These are phyloP conservation scores for Saccostrea glomerata DNA, from an alignment of 1,140 invertebrate species.

Conservation along the genomic window DNA sequence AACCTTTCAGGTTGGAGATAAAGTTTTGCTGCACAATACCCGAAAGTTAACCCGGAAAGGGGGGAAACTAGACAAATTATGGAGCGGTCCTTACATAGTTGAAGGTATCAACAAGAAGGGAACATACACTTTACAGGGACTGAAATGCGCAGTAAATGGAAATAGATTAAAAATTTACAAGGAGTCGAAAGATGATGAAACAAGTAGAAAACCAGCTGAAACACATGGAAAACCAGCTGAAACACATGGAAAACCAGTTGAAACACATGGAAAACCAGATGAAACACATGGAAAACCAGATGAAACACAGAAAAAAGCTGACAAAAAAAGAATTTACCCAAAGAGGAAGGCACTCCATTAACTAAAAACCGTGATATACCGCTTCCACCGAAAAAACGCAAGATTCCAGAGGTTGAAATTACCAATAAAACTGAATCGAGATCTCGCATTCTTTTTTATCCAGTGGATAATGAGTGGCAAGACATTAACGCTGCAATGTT, in stretches of 20 bases:
- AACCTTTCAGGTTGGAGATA: too few relatives aligned
- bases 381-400: neutral
- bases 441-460: too few relatives aligned
- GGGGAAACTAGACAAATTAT: slow-evolving; percentile 3
- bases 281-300: neutral
- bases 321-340: neutral
- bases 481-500: too few relatives aligned
- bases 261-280: neutral
- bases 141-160: slow-evolving; percentile 17
- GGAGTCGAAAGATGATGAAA: neutral
- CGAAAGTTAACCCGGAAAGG: slow-evolving; percentile 1
- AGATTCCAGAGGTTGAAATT: too few relatives aligned
- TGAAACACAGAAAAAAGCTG: neutral
- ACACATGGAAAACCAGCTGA: neutral
- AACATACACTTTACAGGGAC: neutral
- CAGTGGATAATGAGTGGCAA: too few relatives aligned
- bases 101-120: neutral
- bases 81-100: neutral
- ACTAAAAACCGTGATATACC: too few relatives aligned
- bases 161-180: slow-evolving; percentile 1
- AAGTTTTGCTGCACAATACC: neutral
- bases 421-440: too few relatives aligned
- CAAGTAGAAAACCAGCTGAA: neutral
- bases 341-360: neutral
- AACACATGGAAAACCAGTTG: neutral